Percentiles rank a stretch among this genome's conserved stretches.
Conservation (phyloP, 2,888 invertebrate genomes). For the Vandiemenella viatica region DNA sequence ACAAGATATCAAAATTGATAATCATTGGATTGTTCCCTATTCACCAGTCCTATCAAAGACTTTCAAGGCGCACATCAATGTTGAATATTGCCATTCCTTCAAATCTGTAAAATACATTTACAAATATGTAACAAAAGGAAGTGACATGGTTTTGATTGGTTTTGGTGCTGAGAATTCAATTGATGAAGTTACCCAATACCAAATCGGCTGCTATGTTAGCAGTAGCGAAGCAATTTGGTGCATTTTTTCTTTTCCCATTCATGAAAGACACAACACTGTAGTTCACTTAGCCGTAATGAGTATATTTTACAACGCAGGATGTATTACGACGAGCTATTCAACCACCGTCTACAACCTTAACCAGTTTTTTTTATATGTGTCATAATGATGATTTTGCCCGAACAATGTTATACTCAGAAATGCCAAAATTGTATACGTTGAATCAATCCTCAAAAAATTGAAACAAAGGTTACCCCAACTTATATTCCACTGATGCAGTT, state of each 20-base stretch:
- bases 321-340: slow-evolving; percentile 1
- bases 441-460: slow-evolving; percentile 2
- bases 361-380: slow-evolving; percentile 15
- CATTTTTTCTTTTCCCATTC: slow-evolving; percentile 20
- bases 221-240: slow-evolving; percentile 26
- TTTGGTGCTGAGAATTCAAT: slow-evolving; percentile 9
- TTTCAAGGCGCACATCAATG: not conserved
- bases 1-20: not conserved
- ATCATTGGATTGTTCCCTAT: not conserved
- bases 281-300: slow-evolving; percentile 7
- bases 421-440: slow-evolving; percentile 16
- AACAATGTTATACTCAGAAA: slow-evolving; percentile 12
- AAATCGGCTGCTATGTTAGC: slow-evolving; percentile 21
- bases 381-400: slow-evolving; percentile 13
- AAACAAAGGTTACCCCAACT: too few relatives aligned
- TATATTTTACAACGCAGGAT: slow-evolving; percentile 15
- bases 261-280: slow-evolving; percentile 6
- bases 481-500: too few relatives aligned
- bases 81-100: not conserved
- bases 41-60: not conserved
- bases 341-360: slow-evolving; percentile 13
- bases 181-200: slow-evolving; percentile 18
- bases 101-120: slow-evolving; percentile 21
- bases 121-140: slow-evolving; percentile 22
- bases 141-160: slow-evolving; percentile 17